Evolutionary conservation across 2,888 invertebrate species (phyloP).

Genomic region (Brachynemurus nebulosus): DNA sequence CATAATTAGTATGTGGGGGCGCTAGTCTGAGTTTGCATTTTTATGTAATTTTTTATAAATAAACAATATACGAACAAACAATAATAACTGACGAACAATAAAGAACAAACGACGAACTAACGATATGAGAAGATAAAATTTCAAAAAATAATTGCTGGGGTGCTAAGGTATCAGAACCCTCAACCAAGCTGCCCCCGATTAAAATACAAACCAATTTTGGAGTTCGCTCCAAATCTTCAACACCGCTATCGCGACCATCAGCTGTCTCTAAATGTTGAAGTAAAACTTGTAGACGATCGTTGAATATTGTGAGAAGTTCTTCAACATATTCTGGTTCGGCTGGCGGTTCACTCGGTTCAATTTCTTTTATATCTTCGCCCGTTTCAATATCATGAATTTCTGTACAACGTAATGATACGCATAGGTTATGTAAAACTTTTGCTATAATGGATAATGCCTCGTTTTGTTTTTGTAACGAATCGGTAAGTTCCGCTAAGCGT

Average conservation of each 20-base stretch:
- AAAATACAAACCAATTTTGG: slow-evolving; percentile 1
- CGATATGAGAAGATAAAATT: too few species aligned
- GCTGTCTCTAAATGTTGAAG: neutral
- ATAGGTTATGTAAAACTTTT: slow-evolving; percentile 5
- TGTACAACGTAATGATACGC: neutral
- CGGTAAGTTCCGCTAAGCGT: slow-evolving; percentile 29
- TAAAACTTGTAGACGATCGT: neutral
- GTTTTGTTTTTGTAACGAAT: slow-evolving; percentile 25
- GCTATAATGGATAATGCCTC: slow-evolving; percentile 14
- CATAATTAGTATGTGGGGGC: too few species aligned
- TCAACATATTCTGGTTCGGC: neutral
- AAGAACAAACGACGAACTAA: too few species aligned
- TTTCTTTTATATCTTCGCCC: neutral
- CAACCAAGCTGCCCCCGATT: too few species aligned
- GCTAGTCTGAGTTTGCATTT: too few species aligned
- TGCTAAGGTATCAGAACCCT: too few species aligned
- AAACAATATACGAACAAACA: too few species aligned
- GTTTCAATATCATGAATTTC: neutral
- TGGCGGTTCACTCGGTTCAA: slow-evolving; percentile 1
- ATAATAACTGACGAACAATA: too few species aligned
- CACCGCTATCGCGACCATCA: neutral
- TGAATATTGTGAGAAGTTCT: neutral
- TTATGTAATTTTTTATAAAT: too few species aligned
- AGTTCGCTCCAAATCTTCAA: neutral
- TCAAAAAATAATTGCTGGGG: too few species aligned